Base-by-base conservation (phyloP, 2,888 invertebrate species). In the Malthinus seriepunctatus region DNA sequence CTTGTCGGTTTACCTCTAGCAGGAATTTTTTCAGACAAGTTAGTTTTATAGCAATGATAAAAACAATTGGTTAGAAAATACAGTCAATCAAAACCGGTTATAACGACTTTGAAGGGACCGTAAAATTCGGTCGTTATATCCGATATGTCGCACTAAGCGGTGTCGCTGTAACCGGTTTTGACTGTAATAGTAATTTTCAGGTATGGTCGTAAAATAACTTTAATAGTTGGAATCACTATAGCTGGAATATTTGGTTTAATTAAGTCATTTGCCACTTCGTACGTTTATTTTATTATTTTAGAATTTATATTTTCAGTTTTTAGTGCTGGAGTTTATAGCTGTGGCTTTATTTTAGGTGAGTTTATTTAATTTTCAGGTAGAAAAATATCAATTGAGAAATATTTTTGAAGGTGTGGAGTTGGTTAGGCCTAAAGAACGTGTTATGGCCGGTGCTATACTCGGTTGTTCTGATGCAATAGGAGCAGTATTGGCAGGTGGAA, bases 401-500 rank as follows among this genome's bases (percentile, higher is more conserved):
- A 35, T 56, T 54, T 53, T 54, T 23, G 5, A 78, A 89, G 88
- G 86, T 32, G 82, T 92, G 65, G 93, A 93, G 75, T 82, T 91
- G 77, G 87, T 91, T 15, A 90, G 90, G 0, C 89, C 89, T 8
- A 84, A 85, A 59, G 85, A 86, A 50, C 82, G 93, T 33, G 88
- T 90, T 12, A 75, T 91, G 34, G 88, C 87, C 3, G 88, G 91
- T 60, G 82, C 88, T 49, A 79, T 91, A 46, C 82, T 89, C 8
- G 86, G 88, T 50, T 83, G 88, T n/a, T 88, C 89, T 57, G 86
- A 89, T 69, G 86, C 90, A 0, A 67, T 87, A 32, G 91, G 92
- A 0, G 87, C 89, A 71, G 84, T 88, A 1, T 70, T 85, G 0
- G 76, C 90, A 11, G 88, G 89, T 0, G 73, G 86, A 44, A 76